Conservation (phyloP, 2,888 invertebrate genomes). For the Caradrina clavipalpis region DNA sequence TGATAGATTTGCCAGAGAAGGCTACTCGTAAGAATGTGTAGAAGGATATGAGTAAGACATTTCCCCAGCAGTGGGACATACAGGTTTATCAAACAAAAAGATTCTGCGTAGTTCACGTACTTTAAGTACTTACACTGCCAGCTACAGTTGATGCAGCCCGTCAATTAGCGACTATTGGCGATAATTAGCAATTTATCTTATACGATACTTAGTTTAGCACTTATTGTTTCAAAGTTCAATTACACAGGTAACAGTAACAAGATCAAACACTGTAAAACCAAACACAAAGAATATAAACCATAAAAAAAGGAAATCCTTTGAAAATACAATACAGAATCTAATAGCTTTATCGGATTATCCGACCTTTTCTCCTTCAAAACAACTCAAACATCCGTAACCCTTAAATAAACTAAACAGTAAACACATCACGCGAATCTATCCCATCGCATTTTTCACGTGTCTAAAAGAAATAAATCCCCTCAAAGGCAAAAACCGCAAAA, state of each 20-base stretch:
- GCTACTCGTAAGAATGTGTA: too few relatives aligned
- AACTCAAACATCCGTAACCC: slow-evolving; percentile 50
- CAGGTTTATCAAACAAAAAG: too few relatives aligned
- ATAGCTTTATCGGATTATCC: slow-evolving; percentile 48
- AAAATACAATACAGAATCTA: slow-evolving; percentile 19
- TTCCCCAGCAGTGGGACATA: too few relatives aligned
- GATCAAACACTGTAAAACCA: not conserved
- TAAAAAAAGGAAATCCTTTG: not conserved
- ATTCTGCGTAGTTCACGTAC: too few relatives aligned
- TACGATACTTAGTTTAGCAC: not conserved
- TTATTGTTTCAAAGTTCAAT: not conserved
- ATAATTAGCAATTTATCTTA: too few relatives aligned
- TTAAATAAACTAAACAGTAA: slow-evolving; percentile 55
- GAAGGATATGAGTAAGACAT: too few relatives aligned
- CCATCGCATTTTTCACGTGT: slow-evolving; percentile 65
- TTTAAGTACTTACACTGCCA: not conserved
- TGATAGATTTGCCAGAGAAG: too few relatives aligned
- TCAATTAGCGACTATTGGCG: not conserved
- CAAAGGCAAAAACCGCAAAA: slow-evolving; percentile 74
- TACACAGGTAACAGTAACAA: not conserved
- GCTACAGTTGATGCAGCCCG: not conserved
- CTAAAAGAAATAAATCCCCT: slow-evolving; percentile 73
- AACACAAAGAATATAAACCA: not conserved
- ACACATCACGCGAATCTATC: slow-evolving; percentile 56
- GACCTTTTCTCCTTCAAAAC: slow-evolving; percentile 42